Base-by-base conservation (phyloP, 2,888 invertebrate genomes). In the Apotomis capreana region DNA sequence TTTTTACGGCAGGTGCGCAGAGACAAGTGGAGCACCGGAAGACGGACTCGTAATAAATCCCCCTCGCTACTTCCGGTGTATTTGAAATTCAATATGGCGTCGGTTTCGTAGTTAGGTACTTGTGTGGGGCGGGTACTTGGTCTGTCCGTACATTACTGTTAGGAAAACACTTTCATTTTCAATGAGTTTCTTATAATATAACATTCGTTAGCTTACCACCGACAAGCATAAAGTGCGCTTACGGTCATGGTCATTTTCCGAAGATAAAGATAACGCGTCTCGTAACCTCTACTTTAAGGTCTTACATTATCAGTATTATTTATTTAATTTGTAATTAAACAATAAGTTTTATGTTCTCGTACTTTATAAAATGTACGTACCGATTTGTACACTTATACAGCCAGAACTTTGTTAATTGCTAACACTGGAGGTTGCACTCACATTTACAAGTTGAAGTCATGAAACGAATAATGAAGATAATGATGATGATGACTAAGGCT, bases 21-120 rank as follows among this genome's bases (percentile, higher is more conserved):
- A 83, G 83, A 84, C 88, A 87, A 87, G 84, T 87, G 82, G 84
- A 79, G 76, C 83, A 83, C 80, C 87, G 88, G 87, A 85, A 86
- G 84, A 81, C 77, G 81, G 76, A 81, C 83, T 84, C 82, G 84
- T 84, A 83, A 87, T 88, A 87, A 87, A 86, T 84, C 85, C 86
- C 86, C 84, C 77, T 70, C 79, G 80, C 78, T 79, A 80, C 85
- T 89, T 91, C 91, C 91, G 90, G 83, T 78, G 80, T 74, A 79
- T 84, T 83, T 79, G 75, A 76, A 79, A 81, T 83, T 82, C 81
- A 87, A 86, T 83, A 85, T 84, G 84, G 85, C 84, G 78, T 77
- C 78, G 80, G 80, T 78, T 80, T 79, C 74, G 76, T 77, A 75
- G 54, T 62, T 75, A 75, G 54, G 61, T 75, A 72, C 75, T 76